Conservation (phyloP, 1,140 invertebrate genomes). For the Megalopta genalis region DNA sequence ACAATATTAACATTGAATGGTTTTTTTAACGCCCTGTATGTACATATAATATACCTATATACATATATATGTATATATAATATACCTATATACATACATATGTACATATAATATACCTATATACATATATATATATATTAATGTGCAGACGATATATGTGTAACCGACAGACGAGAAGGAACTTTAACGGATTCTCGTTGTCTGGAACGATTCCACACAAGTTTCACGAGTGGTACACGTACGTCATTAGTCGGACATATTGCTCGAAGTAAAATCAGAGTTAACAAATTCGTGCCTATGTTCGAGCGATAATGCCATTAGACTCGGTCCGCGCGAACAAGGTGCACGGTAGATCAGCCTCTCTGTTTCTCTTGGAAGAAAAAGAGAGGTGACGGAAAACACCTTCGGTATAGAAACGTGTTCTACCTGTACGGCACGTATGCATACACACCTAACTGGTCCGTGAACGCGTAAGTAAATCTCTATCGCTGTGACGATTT, state of each 20-base stretch:
- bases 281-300: background rate
- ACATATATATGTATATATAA: slow-evolving; percentile 3
- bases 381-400: background rate
- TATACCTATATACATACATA: background rate
- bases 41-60: background rate
- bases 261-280: background rate
- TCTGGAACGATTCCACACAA: slow-evolving; percentile 56
- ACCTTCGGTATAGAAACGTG: background rate
- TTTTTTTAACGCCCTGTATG: too few species aligned
- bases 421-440: slow-evolving; percentile 62
- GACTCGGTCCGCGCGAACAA: background rate
- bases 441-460: slow-evolving; percentile 53
- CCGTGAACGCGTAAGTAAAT: slow-evolving; percentile 63
- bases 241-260: slow-evolving; percentile 32
- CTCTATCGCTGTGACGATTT: slow-evolving; percentile 63
- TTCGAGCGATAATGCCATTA: background rate
- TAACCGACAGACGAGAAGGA: slow-evolving; percentile 49
- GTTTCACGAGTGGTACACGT: slow-evolving; percentile 58
- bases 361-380: background rate
- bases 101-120: background rate
- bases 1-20: too few species aligned
- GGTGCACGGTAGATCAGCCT: background rate
- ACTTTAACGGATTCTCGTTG: slow-evolving; percentile 53
- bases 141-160: slow-evolving; percentile 61
- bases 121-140: slow-evolving; percentile 14